Percentiles rank a stretch among this genome's conserved stretches.
Evolutionary conservation across 2,888 invertebrate genomes (phyloP).

Genomic region (Plebejus anna): DNA sequence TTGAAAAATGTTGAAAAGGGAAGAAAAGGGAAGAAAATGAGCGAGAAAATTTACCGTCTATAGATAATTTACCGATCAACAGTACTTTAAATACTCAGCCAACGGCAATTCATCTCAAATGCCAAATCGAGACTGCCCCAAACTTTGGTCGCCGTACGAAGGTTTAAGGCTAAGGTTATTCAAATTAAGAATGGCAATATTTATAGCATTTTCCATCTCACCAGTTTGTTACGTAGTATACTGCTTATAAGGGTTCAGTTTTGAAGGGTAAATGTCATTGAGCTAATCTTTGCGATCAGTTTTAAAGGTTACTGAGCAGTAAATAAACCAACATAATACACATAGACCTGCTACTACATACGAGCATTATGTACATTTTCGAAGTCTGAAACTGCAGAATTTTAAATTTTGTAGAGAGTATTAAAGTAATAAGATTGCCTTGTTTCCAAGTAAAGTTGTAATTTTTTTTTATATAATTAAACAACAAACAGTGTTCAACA

Average conservation of each 20-base stretch:
- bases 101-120: constrained; percentile 7
- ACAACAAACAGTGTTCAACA: neutral
- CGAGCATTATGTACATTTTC: neutral
- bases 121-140: constrained; percentile 11
- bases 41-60: neutral
- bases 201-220: constrained; percentile 26
- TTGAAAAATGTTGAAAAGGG: neutral
- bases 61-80: neutral
- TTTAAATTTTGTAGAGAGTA: neutral
- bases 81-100: neutral
- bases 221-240: neutral
- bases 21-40: neutral
- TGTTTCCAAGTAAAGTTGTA: too few relatives aligned
- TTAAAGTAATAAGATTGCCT: too few relatives aligned
- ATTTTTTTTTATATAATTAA: too few relatives aligned
- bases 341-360: neutral
- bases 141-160: constrained; percentile 8
- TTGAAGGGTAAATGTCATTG: constrained; percentile 22
- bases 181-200: constrained; percentile 14
- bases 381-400: neutral
- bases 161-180: constrained; percentile 15
- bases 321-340: neutral
- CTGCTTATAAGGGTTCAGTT: constrained; percentile 21
- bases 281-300: constrained; percentile 17
- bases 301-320: constrained; percentile 6